These are phyloP conservation scores for Aptenodytes patagonicus DNA, from an alignment of 2,113 vertebrate species.

Conservation along the genomic window DNA sequence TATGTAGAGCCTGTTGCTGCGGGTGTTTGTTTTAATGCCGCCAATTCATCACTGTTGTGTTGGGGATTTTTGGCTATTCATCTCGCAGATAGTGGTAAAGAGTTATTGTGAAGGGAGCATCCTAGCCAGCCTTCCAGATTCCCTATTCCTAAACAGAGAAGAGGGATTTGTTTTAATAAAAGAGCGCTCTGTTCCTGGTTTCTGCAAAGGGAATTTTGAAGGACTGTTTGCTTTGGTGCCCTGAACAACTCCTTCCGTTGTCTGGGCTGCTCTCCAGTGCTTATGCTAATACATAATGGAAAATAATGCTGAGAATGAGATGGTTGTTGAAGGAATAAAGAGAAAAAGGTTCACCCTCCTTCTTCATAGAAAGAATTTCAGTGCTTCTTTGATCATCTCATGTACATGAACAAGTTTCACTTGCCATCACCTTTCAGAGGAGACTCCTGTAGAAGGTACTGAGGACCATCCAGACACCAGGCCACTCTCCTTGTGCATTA, in stretches of 20 bases:
- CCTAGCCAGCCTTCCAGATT: background rate
- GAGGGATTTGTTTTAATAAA: constrained; percentile 25
- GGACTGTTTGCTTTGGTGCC: constrained; percentile 2
- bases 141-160: background rate
- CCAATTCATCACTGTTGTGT: background rate
- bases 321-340: background rate
- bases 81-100: background rate
- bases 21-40: background rate
- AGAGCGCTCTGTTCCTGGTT: background rate
- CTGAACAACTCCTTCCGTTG: constrained; percentile 2
- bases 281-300: constrained; percentile 6
- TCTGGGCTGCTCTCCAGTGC: constrained; percentile 13
- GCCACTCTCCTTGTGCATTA: background rate
- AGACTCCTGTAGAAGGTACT: background rate
- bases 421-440: background rate
- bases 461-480: background rate
- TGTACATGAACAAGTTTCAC: background rate
- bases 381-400: background rate
- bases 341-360: background rate
- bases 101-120: background rate
- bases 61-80: background rate
- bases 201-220: constrained; percentile 24
- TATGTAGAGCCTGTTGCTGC: background rate
- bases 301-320: background rate
- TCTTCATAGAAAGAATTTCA: background rate